These are phyloP conservation scores for Camponotus vicinus DNA, from an alignment of 1,140 invertebrate genomes.

Conservation along the genomic window DNA sequence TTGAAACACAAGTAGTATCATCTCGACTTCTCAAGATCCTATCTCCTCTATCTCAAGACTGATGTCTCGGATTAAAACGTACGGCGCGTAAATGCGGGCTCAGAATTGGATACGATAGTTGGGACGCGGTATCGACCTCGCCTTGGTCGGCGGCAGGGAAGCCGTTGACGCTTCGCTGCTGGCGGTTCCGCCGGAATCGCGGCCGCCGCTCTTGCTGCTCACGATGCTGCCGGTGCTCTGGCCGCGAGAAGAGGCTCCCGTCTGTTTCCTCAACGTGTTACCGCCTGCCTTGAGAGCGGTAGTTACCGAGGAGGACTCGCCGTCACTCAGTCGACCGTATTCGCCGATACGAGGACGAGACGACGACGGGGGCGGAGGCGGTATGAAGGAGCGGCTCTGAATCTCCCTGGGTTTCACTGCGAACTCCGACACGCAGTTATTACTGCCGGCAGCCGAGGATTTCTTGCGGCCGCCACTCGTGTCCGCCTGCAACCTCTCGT, in stretches of 20 bases:
- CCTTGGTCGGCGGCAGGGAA: constrained; percentile 87
- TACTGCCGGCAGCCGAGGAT: constrained; percentile 59
- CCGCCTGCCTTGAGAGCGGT: constrained; percentile 56
- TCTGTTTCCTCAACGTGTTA: constrained; percentile 82
- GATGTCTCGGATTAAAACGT: too few relatives aligned
- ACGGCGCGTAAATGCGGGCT: constrained; percentile 55
- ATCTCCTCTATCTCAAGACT: too few relatives aligned
- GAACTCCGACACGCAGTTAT: neutral
- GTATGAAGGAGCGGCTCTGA: constrained; percentile 89
- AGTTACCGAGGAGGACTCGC: constrained; percentile 75
- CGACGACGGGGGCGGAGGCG: constrained; percentile 82
- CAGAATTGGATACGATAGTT: constrained; percentile 91
- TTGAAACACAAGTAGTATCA: too few relatives aligned
- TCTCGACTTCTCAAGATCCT: too few relatives aligned
- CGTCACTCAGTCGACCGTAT: constrained; percentile 87
- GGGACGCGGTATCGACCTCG: constrained; percentile 87
- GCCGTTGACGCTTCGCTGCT: constrained; percentile 88
- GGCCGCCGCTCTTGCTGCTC: constrained; percentile 84
- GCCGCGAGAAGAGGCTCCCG: constrained; percentile 72
- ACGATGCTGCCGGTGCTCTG: constrained; percentile 85
- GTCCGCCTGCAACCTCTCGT: constrained; percentile 80
- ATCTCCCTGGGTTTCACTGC: constrained; percentile 83
- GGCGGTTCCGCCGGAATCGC: constrained; percentile 86
- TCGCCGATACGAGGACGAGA: constrained; percentile 84
- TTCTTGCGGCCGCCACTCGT: constrained; percentile 75